Base-by-base conservation (phyloP, 2,797 vertebrate genomes). In the Sus cebifrons region DNA sequence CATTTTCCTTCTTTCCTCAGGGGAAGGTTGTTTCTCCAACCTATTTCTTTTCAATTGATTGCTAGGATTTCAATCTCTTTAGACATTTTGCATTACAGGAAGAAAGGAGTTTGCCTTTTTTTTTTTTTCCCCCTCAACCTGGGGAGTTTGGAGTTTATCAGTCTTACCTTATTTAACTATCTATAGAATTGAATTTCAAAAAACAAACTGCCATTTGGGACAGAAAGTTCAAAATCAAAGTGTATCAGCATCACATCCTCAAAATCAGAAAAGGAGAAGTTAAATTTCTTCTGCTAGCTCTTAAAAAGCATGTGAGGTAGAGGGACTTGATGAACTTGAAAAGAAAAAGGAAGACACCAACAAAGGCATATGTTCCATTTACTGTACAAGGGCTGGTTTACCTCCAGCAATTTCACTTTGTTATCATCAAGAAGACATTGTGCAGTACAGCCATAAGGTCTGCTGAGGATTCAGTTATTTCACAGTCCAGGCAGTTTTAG, bases 11-110 rank as follows among this genome's bases (percentile, higher is more conserved):
- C 68, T 94, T 81, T 95, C 78, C 71, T 56, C 70, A 84, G 32
- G 32, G 60, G 60, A 85, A 97, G 52, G 29, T 27, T 87, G 40
- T 88, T 97, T 94, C 56, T 96, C 70, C 71, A 91, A 86, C 65
- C 77, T 89, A 68, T 73, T 96, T 94, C 84, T 85, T 96, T 96
- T 77, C 62, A 74, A 74, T 25, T 90, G 71, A 96, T 85, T 87
- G 20, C 71, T 91, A 81, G 62, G 85, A 94, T 96, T 96, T 94
- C 74, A 54, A 81, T 83, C 77, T 91, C 36, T 84, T 96, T 68
- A 91, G 67, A 84, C 11, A 54, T 94, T 96, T 86, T 90, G 68
- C 32, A 91, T 87, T 65, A 87, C 60, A 94, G 8, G 65, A 77
- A 94, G 62, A n/a, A 44, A 93, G 7, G 81, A 60, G 4, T 27